phyloP scores from a whole-genome alignment of 2,888 invertebrate genomes.

The Brassicogethes aeneus region DNA sequence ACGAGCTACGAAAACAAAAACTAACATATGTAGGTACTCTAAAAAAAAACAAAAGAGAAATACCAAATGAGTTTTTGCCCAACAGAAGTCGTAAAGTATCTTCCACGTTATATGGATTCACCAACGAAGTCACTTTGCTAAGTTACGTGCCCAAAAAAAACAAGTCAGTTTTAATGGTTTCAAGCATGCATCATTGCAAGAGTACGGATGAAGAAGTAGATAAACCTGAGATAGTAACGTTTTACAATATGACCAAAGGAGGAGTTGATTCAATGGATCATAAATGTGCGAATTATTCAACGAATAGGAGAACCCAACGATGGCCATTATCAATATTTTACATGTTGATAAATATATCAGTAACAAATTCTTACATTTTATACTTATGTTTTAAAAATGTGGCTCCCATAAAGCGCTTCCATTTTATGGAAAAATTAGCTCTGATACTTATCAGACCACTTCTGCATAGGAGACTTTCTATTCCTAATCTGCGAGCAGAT shows the following conservation, averaged over 20 bases:
- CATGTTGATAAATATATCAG: too few relatives aligned
- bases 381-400: conserved; percentile 5
- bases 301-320: too few relatives aligned
- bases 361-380: conserved; percentile 7
- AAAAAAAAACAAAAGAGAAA: conserved; percentile 14
- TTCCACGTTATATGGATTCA: too few relatives aligned
- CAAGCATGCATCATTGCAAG: conserved; percentile 7
- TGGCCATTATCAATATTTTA: too few relatives aligned
- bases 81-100: conserved; percentile 8
- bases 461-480: conserved; percentile 7
- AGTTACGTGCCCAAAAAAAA: conserved; percentile 9
- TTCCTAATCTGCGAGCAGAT: too few relatives aligned
- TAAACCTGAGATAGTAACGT: too few relatives aligned
- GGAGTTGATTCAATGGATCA: too few relatives aligned
- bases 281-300: too few relatives aligned
- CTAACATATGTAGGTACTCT: conserved; percentile 10
- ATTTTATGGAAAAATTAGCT: conserved; percentile 9
- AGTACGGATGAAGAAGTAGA: conserved; percentile 5
- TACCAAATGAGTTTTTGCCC: conserved; percentile 11
- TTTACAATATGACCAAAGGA: too few relatives aligned
- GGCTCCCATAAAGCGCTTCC: conserved; percentile 6
- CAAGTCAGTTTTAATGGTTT: conserved; percentile 7
- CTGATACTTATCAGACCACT: conserved; percentile 7
- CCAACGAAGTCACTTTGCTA: conserved; percentile 9
- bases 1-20: conserved; percentile 8